Evolutionary conservation across 2,113 vertebrate species (phyloP).

Genomic region (Dasyornis broadbenti): DNA sequence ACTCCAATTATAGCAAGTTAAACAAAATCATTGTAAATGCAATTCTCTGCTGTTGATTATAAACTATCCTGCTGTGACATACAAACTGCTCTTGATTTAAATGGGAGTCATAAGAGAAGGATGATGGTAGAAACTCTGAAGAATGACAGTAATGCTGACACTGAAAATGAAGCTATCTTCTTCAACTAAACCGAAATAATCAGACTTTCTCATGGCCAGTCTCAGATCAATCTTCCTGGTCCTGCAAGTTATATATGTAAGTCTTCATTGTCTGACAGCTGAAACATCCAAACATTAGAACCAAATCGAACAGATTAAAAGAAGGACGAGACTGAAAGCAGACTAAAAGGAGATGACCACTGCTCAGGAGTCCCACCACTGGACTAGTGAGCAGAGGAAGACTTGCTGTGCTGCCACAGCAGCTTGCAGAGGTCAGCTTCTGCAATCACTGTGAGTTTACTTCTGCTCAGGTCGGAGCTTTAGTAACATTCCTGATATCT

Average conservation of each 20-base stretch:
- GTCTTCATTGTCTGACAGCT: neutral
- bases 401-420: neutral
- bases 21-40: neutral
- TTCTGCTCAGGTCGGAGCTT: neutral
- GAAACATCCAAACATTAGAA: neutral
- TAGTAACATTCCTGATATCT: neutral
- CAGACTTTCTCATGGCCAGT: neutral
- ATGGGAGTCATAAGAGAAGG: neutral
- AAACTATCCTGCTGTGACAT: neutral
- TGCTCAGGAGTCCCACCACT: neutral
- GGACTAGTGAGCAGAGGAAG: neutral
- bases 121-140: neutral
- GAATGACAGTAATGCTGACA: neutral
- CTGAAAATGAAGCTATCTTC: neutral
- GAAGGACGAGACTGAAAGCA: neutral
- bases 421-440: neutral
- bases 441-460: neutral
- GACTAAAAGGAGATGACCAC: neutral
- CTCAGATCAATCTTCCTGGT: neutral
- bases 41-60: neutral
- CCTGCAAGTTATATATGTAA: neutral
- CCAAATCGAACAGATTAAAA: neutral
- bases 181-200: neutral
- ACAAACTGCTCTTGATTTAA: neutral
- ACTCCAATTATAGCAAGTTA: neutral